These are phyloP conservation scores for Bagarius yarrelli DNA, from an alignment of 2,113 vertebrate genomes.

Conservation along the genomic window DNA sequence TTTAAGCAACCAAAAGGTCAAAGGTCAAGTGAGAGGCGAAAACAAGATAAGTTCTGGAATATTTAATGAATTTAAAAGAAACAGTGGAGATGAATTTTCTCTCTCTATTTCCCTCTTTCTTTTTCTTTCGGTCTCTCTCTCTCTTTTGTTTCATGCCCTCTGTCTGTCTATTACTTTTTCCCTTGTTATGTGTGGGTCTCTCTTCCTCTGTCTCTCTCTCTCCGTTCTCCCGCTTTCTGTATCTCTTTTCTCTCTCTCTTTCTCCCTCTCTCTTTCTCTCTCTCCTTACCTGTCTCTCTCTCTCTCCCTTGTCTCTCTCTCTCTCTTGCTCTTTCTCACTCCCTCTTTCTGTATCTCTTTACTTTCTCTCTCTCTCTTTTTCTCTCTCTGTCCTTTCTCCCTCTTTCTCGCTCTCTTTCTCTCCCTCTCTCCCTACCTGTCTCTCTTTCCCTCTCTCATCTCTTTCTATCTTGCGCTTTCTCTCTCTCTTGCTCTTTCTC, in stretches of 20 bases:
- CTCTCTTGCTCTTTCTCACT: no score
- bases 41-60: slow-evolving; percentile 6
- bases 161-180: not conserved
- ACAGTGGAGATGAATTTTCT: not conserved
- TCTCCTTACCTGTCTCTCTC: not conserved
- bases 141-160: not conserved
- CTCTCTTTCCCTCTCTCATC: not conserved
- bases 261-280: not conserved
- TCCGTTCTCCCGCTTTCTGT: not conserved
- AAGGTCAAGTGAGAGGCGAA: slow-evolving; percentile 51
- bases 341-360: not conserved
- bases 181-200: not conserved
- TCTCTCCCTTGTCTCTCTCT: not conserved
- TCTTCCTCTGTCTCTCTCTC: no score
- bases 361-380: no score
- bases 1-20: slow-evolving; percentile 52
- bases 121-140: not conserved
- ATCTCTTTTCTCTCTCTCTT: not conserved
- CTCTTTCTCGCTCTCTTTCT: not conserved
- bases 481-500: not conserved
- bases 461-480: no score
- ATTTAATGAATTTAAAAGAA: not conserved
- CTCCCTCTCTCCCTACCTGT: not conserved
- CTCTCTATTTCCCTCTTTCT: not conserved
- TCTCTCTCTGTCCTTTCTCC: no score